Conservation (phyloP, 2,888 invertebrate species). For the Erebia palarica region DNA sequence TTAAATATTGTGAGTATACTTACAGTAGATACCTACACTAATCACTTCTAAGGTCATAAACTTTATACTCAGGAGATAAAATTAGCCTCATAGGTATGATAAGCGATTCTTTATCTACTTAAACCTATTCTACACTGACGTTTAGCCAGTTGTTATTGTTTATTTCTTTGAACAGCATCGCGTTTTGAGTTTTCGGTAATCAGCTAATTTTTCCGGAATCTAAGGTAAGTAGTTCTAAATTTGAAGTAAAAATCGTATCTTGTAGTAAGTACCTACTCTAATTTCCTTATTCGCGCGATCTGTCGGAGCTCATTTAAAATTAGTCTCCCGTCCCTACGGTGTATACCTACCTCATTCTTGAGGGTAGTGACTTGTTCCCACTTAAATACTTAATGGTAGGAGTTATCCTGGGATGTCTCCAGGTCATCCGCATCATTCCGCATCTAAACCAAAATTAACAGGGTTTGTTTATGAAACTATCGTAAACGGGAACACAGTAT, state of each 20-base stretch:
- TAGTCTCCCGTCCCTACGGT: too few species aligned
- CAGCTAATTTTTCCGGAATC: neutral
- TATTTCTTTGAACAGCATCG: neutral
- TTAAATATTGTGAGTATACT: neutral
- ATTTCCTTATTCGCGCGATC: too few species aligned
- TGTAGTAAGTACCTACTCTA: too few species aligned
- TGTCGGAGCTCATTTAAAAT: too few species aligned
- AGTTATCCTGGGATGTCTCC: too few species aligned
- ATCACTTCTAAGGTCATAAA: slow-evolving; percentile 54
- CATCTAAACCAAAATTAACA: too few species aligned
- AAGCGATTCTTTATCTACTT: slow-evolving; percentile 26
- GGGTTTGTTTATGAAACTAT: too few species aligned
- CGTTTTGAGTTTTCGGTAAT: neutral
- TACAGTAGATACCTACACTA: neutral
- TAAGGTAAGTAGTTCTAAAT: neutral
- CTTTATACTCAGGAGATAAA: slow-evolving; percentile 50
- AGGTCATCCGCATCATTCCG: too few species aligned
- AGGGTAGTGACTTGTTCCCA: too few species aligned
- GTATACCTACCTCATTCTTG: too few species aligned
- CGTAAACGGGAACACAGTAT: too few species aligned
- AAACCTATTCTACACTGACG: neutral
- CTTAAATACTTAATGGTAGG: too few species aligned
- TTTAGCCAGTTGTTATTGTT: slow-evolving; percentile 5
- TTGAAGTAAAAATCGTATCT: neutral
- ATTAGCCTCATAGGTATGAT: slow-evolving; percentile 26